A percentile compares a stretch with the other conserved stretches of the same genome.
These are phyloP conservation scores for Acleris emargana DNA, from an alignment of 2,888 invertebrate genomes.

Conservation along the genomic window DNA sequence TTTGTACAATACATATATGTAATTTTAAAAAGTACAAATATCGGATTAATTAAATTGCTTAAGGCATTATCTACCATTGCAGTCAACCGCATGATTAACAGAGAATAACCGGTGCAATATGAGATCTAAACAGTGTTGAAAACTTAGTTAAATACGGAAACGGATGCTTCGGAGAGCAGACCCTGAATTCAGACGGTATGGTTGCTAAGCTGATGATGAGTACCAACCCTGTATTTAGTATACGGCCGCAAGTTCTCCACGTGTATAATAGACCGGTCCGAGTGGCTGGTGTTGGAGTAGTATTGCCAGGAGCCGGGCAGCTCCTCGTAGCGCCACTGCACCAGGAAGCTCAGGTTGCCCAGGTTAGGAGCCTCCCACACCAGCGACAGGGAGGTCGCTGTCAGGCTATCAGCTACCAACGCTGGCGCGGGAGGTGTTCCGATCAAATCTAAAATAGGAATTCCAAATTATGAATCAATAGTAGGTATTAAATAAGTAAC, in stretches of 20 bases:
- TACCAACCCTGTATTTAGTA: constrained; percentile 92
- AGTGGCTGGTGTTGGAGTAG: constrained; percentile 89
- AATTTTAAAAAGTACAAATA: too few relatives aligned
- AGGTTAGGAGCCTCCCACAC: constrained; percentile 88
- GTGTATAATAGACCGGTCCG: constrained; percentile 86
- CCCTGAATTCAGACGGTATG: neutral
- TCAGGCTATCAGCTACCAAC: constrained; percentile 89
- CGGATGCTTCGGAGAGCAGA: too few relatives aligned
- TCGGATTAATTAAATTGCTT: too few relatives aligned
- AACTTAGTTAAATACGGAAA: too few relatives aligned
- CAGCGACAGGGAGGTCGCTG: constrained; percentile 90
- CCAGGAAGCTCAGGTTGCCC: constrained; percentile 84
- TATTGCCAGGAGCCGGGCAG: constrained; percentile 91
- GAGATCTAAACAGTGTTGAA: too few relatives aligned
- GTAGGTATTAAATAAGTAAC: too few relatives aligned
- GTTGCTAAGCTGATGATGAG: neutral
- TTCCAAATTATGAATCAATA: too few relatives aligned
- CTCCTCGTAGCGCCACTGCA: constrained; percentile 91
- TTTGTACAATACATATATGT: too few relatives aligned
- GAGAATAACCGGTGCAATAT: too few relatives aligned
- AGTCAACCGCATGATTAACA: too few relatives aligned
- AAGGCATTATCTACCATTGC: too few relatives aligned
- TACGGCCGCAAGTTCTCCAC: constrained; percentile 93
- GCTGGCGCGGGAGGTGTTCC: constrained; percentile 90
- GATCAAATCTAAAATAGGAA: constrained; percentile 79